phyloP scores from a whole-genome alignment of 1,140 invertebrate species.

The Trichomalopsis sarcophagae region DNA sequence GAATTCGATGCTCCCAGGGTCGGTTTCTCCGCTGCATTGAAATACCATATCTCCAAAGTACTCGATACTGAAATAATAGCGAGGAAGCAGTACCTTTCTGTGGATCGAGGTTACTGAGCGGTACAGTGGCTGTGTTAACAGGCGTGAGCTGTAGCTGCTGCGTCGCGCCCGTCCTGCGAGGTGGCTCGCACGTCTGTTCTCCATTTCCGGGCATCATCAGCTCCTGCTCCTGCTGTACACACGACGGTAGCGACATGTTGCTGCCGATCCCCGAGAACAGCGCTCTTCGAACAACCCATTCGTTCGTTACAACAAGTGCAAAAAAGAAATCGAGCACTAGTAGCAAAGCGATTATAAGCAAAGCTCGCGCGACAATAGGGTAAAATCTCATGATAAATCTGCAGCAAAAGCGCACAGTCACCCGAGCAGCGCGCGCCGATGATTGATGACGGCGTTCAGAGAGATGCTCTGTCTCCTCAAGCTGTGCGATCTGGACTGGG shows the following conservation, averaged over 20 bases:
- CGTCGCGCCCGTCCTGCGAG: background rate
- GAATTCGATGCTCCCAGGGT: background rate
- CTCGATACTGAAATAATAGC: too few species aligned
- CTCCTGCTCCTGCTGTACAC: conserved; percentile 66
- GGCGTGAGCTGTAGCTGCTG: conserved; percentile 62
- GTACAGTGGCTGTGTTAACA: conserved; percentile 59
- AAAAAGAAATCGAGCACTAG: background rate
- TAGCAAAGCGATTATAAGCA: background rate
- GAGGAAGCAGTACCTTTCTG: conserved; percentile 58
- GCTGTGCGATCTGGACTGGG: conserved; percentile 60
- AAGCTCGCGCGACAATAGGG: too few species aligned
- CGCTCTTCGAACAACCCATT: conserved; percentile 56
- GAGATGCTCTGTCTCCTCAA: conserved; percentile 66
- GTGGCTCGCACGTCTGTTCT: background rate
- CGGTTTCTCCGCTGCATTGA: conserved; percentile 5
- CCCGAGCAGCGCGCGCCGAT: conserved; percentile 66
- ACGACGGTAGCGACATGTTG: conserved; percentile 69
- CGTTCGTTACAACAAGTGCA: too few species aligned
- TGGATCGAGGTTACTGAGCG: conserved; percentile 61
- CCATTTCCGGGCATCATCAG: background rate
- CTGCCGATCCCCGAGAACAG: conserved; percentile 69
- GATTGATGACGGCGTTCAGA: conserved; percentile 69
- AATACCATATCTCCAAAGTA: background rate
- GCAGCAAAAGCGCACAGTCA: conserved; percentile 29
- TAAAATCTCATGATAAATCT: too few species aligned